Conservation (phyloP, 2,113 vertebrate genomes). For the Archocentrus centrarchus region DNA sequence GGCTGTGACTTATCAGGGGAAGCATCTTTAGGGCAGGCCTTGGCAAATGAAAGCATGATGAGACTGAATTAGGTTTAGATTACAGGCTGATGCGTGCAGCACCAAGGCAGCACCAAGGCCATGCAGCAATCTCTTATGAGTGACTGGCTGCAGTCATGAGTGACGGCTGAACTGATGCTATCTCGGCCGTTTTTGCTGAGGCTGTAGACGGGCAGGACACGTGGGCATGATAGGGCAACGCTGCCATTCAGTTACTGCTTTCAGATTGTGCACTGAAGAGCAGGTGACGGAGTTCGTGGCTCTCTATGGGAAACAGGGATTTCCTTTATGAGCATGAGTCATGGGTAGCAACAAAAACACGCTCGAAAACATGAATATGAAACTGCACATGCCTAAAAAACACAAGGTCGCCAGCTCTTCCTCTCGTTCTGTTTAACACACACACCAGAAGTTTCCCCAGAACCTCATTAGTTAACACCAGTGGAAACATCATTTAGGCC, state of each 20-base stretch:
- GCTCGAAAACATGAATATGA: slow-evolving; percentile 25
- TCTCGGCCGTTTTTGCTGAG: slow-evolving; percentile 25
- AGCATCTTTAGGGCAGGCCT: slow-evolving; percentile 41
- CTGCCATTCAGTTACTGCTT: slow-evolving; percentile 30
- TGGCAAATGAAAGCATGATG: slow-evolving; percentile 38
- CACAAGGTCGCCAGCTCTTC: background rate
- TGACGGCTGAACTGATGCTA: slow-evolving; percentile 39
- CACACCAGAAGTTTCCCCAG: background rate
- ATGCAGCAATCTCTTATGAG: slow-evolving; percentile 24
- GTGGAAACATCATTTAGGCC: slow-evolving; percentile 35
- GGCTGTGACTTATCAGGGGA: slow-evolving; percentile 44
- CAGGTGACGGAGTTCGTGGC: slow-evolving; percentile 40
- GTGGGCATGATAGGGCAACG: background rate
- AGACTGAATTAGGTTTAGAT: slow-evolving; percentile 44
- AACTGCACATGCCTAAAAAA: background rate
- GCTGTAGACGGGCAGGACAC: background rate
- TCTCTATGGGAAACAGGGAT: slow-evolving; percentile 46
- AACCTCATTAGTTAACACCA: slow-evolving; percentile 13
- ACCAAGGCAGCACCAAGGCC: slow-evolving; percentile 17
- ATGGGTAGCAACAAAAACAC: slow-evolving; percentile 43
- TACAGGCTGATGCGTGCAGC: slow-evolving; percentile 50
- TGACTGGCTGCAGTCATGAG: slow-evolving; percentile 54
- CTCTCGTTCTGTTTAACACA: background rate
- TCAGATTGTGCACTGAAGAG: slow-evolving; percentile 24
- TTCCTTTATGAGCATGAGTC: slow-evolving; percentile 57